Conservation (phyloP, 2,113 vertebrate genomes). For the Hymenochirus boettgeri region DNA sequence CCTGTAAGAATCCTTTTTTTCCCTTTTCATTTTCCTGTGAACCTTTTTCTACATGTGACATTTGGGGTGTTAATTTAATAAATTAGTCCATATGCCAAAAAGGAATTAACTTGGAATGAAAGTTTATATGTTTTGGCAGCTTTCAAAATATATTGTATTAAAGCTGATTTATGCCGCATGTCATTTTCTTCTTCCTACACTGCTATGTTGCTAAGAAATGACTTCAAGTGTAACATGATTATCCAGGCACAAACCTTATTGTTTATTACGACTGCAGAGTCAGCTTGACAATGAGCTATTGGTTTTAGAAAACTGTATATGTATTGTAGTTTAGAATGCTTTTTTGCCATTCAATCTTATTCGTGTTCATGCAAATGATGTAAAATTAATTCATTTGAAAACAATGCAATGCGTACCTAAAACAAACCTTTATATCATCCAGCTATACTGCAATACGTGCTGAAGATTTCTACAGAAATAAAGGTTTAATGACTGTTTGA, state of each 20-base stretch:
- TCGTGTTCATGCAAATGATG: too few species aligned
- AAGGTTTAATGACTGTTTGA: too few species aligned
- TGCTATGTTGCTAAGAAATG: neutral
- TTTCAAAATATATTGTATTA: slow-evolving; percentile 12
- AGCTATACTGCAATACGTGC: too few species aligned
- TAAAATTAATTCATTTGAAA: too few species aligned
- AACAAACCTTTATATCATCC: too few species aligned
- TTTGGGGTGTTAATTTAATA: neutral
- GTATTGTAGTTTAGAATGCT: neutral
- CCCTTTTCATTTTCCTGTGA: too few species aligned
- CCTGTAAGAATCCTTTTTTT: neutral
- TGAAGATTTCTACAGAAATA: too few species aligned
- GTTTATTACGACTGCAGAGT: slow-evolving; percentile 3
- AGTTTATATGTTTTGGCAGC: slow-evolving; percentile 4
- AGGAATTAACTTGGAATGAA: slow-evolving; percentile 9
- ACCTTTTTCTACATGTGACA: neutral
- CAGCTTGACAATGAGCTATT: neutral
- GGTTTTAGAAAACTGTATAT: neutral
- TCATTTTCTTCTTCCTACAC: neutral
- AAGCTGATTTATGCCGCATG: slow-evolving; percentile 10
- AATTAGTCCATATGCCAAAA: slow-evolving; percentile 1
- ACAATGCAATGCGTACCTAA: too few species aligned
- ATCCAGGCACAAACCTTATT: neutral
- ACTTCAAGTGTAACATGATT: neutral
- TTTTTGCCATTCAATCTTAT: neutral